phyloP scores from a whole-genome alignment of 2,113 vertebrate genomes.

The Tonatia bakeri region DNA sequence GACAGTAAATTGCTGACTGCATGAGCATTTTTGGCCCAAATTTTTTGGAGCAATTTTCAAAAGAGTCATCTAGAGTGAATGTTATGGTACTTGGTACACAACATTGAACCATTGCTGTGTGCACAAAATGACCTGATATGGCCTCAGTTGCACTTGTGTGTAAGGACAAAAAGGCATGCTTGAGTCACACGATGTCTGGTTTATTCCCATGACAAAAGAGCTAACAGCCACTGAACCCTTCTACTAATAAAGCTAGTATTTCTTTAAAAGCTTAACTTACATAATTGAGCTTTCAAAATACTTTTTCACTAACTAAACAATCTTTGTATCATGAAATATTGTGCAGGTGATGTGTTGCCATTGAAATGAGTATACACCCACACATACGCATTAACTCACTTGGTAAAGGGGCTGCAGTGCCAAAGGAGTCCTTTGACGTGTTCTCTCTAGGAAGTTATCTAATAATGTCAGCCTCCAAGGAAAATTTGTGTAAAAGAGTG shows the following conservation, averaged over 20 bases:
- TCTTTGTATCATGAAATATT: neutral
- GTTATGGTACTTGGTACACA: constrained; percentile 78
- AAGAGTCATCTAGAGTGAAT: constrained; percentile 80
- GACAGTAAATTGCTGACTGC: constrained; percentile 79
- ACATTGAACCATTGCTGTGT: constrained; percentile 74
- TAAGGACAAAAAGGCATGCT: constrained; percentile 61
- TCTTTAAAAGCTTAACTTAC: neutral
- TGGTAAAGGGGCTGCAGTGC: fast-evolving
- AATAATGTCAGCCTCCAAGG: neutral
- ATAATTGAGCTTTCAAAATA: neutral
- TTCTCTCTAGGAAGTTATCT: neutral
- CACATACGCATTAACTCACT: neutral
- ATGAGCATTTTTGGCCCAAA: constrained; percentile 83
- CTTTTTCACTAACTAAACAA: neutral
- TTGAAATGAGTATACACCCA: fast-evolving
- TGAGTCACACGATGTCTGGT: constrained; percentile 61
- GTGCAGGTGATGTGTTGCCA: neutral
- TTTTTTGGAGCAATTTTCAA: constrained; percentile 84
- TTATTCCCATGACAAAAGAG: constrained; percentile 65
- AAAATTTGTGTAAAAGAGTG: neutral
- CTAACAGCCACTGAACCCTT: constrained; percentile 34
- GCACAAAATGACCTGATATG: constrained; percentile 71
- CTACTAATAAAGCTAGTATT: constrained; percentile 51
- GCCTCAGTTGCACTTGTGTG: constrained; percentile 74
- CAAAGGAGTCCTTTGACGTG: fast-evolving